A percentile compares a stretch with the other conserved stretches of the same genome.
phyloP scores from a whole-genome alignment of 2,888 invertebrate species.

The Xanthia icteritia region DNA sequence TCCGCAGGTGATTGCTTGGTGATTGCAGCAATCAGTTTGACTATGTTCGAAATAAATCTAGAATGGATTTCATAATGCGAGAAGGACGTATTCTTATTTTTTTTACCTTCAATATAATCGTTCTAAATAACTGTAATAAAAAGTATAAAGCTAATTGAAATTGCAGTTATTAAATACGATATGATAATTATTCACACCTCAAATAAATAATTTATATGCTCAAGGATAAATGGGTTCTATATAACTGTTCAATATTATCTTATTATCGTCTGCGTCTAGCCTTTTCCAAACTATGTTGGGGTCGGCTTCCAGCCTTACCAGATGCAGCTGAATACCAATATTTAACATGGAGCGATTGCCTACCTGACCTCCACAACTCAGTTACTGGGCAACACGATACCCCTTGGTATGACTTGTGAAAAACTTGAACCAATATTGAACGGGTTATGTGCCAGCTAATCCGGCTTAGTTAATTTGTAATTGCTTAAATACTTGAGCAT shows the following conservation, averaged over 20 bases:
- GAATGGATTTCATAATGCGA: not conserved
- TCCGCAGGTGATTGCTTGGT: not conserved
- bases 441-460: conserved; percentile 6
- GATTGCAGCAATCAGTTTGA: not conserved
- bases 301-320: too few relatives aligned
- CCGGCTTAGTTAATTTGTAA: conserved; percentile 8
- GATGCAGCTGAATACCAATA: too few relatives aligned
- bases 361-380: too few relatives aligned
- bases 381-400: too few relatives aligned
- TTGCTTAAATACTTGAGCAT: conserved; percentile 5
- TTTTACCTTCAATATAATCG: not conserved
- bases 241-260: not conserved
- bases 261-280: not conserved
- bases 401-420: too few relatives aligned
- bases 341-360: too few relatives aligned
- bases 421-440: not conserved
- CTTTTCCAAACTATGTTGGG: too few relatives aligned
- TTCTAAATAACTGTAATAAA: conserved; percentile 6
- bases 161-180: not conserved
- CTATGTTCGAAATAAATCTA: not conserved
- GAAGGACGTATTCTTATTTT: not conserved
- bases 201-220: not conserved
- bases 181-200: too few relatives aligned
- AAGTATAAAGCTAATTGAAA: not conserved
- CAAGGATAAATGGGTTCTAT: too few relatives aligned